A percentile compares a stretch with the other conserved stretches of the same genome.
phyloP scores from a whole-genome alignment of 2,797 vertebrate genomes.

The Diglossa cyanea region DNA sequence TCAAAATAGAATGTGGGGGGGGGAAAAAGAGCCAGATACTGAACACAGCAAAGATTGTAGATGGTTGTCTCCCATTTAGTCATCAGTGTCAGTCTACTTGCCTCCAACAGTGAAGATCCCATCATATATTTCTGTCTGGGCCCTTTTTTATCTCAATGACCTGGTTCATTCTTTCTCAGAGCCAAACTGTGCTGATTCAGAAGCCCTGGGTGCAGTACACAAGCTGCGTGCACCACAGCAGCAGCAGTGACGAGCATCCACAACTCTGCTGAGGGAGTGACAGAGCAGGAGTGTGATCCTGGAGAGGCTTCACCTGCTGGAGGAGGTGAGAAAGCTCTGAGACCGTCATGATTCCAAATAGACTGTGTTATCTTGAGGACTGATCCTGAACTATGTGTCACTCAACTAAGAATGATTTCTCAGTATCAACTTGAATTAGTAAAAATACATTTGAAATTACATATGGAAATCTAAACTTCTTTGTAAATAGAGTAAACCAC shows the following conservation, averaged over 20 bases:
- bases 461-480: background rate
- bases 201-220: background rate
- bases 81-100: background rate
- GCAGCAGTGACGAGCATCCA: background rate
- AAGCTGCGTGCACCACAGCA: accelerated
- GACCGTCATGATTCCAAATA: background rate
- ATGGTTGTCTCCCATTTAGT: background rate
- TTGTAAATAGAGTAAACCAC: background rate
- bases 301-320: background rate
- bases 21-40: accelerated
- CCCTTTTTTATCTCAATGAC: background rate
- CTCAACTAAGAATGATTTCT: background rate
- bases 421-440: background rate
- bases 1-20: background rate
- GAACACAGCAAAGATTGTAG: background rate
- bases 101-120: background rate
- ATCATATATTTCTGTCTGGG: background rate
- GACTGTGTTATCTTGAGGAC: background rate
- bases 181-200: background rate
- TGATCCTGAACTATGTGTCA: background rate
- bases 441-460: background rate
- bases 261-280: accelerated
- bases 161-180: background rate
- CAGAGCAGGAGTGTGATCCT: accelerated
- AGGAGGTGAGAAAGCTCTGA: background rate